A percentile compares a stretch with the other conserved stretches of the same genome.
Conservation (phyloP, 1,140 invertebrate species). For the Hetaerina americana region DNA sequence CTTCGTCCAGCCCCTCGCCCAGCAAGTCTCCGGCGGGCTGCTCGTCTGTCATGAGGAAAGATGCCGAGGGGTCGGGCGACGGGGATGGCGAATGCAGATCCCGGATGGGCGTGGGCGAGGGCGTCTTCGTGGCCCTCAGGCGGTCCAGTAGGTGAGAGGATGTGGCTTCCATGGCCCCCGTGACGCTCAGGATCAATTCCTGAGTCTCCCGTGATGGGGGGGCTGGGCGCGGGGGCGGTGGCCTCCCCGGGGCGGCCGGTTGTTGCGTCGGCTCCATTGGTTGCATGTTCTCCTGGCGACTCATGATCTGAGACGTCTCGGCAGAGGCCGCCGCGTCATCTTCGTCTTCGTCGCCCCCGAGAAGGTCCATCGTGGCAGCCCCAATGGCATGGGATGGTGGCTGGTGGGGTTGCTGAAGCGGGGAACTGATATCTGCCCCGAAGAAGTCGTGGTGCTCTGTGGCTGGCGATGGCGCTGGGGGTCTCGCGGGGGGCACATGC, state of each 20-base stretch:
- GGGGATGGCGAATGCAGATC: conserved; percentile 70
- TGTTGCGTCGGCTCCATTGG: neutral
- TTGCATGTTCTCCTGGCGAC: neutral
- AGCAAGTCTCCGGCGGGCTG: conserved; percentile 40
- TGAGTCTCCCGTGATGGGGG: conserved; percentile 60
- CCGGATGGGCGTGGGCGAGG: conserved; percentile 64
- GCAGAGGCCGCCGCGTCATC: conserved; percentile 6
- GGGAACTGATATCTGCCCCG: conserved; percentile 4
- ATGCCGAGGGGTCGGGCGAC: conserved; percentile 58
- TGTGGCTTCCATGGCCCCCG: conserved; percentile 76
- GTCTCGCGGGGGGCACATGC: neutral
- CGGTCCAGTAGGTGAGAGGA: conserved; percentile 69
- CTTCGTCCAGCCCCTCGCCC: conserved; percentile 29
- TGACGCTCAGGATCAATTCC: conserved; percentile 71
- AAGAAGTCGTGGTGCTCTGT: conserved; percentile 8
- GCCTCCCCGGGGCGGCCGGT: conserved; percentile 28
- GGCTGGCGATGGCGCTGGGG: neutral
- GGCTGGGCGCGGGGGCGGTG: conserved; percentile 38
- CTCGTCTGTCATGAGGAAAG: conserved; percentile 17
- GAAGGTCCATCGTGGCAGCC: conserved; percentile 16
- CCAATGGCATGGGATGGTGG: conserved; percentile 16
- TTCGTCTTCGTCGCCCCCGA: neutral
- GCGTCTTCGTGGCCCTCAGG: conserved; percentile 64
- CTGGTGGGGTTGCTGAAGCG: conserved; percentile 9
- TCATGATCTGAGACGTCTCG: conserved; percentile 12